Percentiles rank a stretch among this genome's conserved stretches.
phyloP scores from a whole-genome alignment of 2,797 vertebrate species.

The Enteromius fasciolatus region DNA sequence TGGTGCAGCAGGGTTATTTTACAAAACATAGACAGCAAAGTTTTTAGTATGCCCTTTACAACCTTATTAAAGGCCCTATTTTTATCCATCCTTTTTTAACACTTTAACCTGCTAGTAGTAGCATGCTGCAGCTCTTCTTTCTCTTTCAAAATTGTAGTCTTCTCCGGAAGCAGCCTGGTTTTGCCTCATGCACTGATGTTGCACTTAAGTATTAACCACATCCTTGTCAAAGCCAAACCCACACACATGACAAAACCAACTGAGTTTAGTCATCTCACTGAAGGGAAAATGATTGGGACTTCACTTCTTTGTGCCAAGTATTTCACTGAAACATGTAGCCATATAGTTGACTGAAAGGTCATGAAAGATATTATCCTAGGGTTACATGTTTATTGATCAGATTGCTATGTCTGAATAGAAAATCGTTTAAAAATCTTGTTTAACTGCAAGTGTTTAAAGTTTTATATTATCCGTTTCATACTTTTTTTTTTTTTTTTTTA shows the following conservation, averaged over 20 bases:
- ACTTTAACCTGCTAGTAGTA: neutral
- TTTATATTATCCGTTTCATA: neutral
- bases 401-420: neutral
- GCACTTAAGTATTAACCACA: conserved; percentile 48
- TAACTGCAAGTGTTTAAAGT: neutral
- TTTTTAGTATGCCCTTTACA: neutral
- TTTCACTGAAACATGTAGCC: neutral
- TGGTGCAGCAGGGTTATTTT: neutral
- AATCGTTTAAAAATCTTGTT: neutral
- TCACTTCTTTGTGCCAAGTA: neutral
- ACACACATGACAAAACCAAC: neutral
- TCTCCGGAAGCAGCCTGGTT: conserved; percentile 42
- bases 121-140: neutral
- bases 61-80: neutral
- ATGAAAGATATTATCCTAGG: too few relatives aligned
- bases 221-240: conserved; percentile 43
- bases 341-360: neutral
- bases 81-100: neutral
- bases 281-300: neutral
- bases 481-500: neutral
- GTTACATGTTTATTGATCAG: neutral
- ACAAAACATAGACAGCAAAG: neutral
- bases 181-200: conserved; percentile 25
- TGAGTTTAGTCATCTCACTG: neutral
- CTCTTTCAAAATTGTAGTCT: conserved; percentile 2